phyloP scores from a whole-genome alignment of 2,797 vertebrate genomes.

The Myripristis jacobus region DNA sequence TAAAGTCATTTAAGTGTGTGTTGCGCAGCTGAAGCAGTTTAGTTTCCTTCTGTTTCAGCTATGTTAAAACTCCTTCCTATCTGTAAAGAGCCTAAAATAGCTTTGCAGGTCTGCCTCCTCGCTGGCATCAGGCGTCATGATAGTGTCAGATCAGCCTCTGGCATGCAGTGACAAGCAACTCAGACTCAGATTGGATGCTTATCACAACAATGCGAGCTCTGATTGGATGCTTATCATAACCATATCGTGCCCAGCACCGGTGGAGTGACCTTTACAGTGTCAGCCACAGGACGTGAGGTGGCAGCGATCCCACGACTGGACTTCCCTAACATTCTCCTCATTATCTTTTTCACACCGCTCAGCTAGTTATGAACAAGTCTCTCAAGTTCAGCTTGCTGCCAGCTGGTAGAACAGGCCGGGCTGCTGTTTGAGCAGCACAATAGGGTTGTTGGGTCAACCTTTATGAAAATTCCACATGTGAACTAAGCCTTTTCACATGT shows the following conservation, averaged over 20 bases:
- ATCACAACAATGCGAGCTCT: conserved; percentile 56
- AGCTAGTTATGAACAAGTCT: background rate
- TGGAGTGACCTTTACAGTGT: conserved; percentile 74
- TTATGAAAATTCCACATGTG: too few relatives aligned
- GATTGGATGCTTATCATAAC: conserved; percentile 76
- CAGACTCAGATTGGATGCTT: conserved; percentile 73
- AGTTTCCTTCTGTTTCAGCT: conserved; percentile 26
- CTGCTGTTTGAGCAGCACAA: too few relatives aligned
- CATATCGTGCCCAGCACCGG: conserved; percentile 46
- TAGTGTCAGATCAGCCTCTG: conserved; percentile 67
- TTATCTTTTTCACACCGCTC: conserved; percentile 44
- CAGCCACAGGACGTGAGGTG: conserved; percentile 58
- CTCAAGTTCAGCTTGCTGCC: too few relatives aligned
- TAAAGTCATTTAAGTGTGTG: too few relatives aligned
- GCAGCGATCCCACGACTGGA: background rate
- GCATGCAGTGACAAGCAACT: conserved; percentile 77
- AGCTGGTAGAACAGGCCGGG: too few relatives aligned
- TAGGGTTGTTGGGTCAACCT: too few relatives aligned
- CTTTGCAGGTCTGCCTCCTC: conserved; percentile 31
- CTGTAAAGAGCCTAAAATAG: conserved; percentile 72
- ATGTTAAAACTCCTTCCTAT: conserved; percentile 58
- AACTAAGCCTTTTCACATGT: too few relatives aligned
- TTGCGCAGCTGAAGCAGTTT: conserved; percentile 4
- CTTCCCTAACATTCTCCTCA: conserved; percentile 29
- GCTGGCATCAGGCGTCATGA: conserved; percentile 59